Evolutionary conservation across 2,113 vertebrate species (phyloP), one percentile per base, ranked within the genome.

Genomic region (Dendrocopos noguchii): DNA sequence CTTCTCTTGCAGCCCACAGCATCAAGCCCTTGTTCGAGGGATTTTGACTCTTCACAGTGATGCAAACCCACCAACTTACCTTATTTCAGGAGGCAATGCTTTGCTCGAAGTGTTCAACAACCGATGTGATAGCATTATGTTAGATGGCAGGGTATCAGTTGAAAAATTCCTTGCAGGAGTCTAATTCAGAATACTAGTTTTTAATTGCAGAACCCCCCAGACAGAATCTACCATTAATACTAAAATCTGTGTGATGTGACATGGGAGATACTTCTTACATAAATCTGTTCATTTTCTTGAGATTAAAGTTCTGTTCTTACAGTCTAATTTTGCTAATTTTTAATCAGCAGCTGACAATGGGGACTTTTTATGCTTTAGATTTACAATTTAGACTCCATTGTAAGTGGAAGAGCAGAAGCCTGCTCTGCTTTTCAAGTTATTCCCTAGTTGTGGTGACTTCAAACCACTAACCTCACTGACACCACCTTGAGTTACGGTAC

Each of bases 401-500:
- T 80, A 59, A 66, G 36, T 18, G 9, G 21, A 55, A 68, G 36
- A 47, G n/a, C 18, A 16, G 31, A 44, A 80, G 25, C 18, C 67
- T 28, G 36, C 47, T 77, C 33, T 9, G 7, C 17, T 67, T 85
- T 34, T 78, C 20, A 21, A 15, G 14, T n/a, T 57, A 20, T 4
- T 33, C 33, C 34, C 52, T 61, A n/a, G 36, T 12, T n/a, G 36
- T 46, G 31, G 34, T n/a, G 46, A 28, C 27, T 81, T 46, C 46
- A 47, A 65, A 9, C 12, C 46, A 27, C 77, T 68, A 59, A 3
- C 9, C 10, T 39, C 7, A 9, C 28, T 27, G 39, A 36, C 31
- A 5, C 36, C 17, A 46, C 10, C 31, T 13, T 28, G 28, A 27
- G 18, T 47, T 29, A 11, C 0, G 1, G 10, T 21, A 24, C 2